Evolutionary conservation across 2,797 vertebrate species (phyloP).

Genomic region (Uromys caudimaculatus): DNA sequence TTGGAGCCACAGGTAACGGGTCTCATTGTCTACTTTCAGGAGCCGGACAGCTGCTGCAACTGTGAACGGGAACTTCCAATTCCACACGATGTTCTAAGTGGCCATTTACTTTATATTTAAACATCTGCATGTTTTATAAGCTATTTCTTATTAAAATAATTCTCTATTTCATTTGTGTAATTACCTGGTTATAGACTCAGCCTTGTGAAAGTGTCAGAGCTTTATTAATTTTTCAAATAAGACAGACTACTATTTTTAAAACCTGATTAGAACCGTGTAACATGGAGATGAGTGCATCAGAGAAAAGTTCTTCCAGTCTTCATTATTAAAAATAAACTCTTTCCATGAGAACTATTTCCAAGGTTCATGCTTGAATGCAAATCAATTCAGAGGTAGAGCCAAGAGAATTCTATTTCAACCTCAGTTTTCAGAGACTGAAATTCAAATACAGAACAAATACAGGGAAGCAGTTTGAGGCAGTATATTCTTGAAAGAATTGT

Average conservation of each 20-base stretch:
- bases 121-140: not conserved
- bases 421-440: not conserved
- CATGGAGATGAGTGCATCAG: not conserved
- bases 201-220: not conserved
- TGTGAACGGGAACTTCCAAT: not conserved
- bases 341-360: not conserved
- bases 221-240: not conserved
- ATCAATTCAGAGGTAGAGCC: not conserved
- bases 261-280: not conserved
- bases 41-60: not conserved
- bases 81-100: not conserved
- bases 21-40: not conserved
- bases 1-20: not conserved
- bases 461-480: not conserved
- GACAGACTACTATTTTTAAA: not conserved
- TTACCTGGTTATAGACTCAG: not conserved
- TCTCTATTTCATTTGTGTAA: not conserved
- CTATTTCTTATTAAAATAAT: too few species aligned
- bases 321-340: not conserved
- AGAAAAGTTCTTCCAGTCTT: not conserved
- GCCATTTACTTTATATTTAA: not conserved
- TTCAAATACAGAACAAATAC: not conserved
- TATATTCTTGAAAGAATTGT: not conserved
- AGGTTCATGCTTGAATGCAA: not conserved
- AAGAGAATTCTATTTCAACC: not conserved